Evolutionary conservation across 2,797 vertebrate genomes (phyloP), one percentile per base, ranked within the genome.

Genomic region (Paramormyrops hopkinsi): DNA sequence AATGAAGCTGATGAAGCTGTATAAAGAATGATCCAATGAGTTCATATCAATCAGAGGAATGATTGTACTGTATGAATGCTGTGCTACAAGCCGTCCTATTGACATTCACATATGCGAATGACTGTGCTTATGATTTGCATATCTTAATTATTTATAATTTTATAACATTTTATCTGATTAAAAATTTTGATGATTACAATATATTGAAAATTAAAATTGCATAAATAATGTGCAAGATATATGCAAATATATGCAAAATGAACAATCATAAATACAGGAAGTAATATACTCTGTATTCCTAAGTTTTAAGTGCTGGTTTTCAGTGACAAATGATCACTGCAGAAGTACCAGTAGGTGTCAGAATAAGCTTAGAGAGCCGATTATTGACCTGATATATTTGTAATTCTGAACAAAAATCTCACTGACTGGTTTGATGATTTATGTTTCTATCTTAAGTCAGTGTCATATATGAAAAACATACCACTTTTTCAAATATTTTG

Each of bases 321-420:
- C 11, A 82, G 76, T 82, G 76, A 82, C 29, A 46, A 82, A 46
- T 46, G 19, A 82, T 46, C 14, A n/a, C 46, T 85, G 9, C 22
- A 85, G 22, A 50, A 25, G 46, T 46, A 85, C 44, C 82, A 85
- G 82, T 51, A 51, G 82, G 82, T 85, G 82, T 85, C 82, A 85
- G 82, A 46, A 85, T 48, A 85, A 82, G 76, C 76, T 82, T n/a
- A 44, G 73, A 82, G 76, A 46, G 76, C 37, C 8, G 76, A 46
- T 82, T 82, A 82, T 82, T 82, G 41, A 46, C 76, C 14, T 82
- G 41, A 8, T 46, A 17, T 46, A 46, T 46, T 82, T 82, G 37
- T 82, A 82, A 82, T n/a, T 46, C 76, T 46, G 41, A 46, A 44
- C 37, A 44, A 19, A 46, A 82, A 46, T 46, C 76, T 46, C 65